Conservation (phyloP, 2,888 invertebrate species). For the Urechis unicinctus region DNA sequence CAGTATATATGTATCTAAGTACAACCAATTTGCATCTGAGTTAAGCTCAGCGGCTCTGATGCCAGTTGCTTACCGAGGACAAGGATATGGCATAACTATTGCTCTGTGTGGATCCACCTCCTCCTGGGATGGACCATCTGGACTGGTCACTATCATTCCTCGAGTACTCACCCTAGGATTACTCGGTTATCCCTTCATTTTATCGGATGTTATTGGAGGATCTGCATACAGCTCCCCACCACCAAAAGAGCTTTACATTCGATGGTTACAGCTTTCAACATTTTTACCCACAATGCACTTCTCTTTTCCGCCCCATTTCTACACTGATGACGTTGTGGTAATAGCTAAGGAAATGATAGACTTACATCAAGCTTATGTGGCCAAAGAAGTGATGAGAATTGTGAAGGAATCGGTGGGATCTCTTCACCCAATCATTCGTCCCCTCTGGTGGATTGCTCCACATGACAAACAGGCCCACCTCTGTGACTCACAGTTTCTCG, state of each 20-base stretch:
- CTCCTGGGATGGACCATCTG: conserved; percentile 74
- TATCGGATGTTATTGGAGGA: conserved; percentile 87
- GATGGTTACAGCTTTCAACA: conserved; percentile 66
- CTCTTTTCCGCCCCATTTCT: conserved; percentile 80
- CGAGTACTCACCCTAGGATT: conserved; percentile 62
- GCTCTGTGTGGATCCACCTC: conserved; percentile 79
- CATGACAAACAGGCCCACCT: conserved; percentile 65
- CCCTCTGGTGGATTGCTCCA: conserved; percentile 84
- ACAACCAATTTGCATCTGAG: too few species aligned
- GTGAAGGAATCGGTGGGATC: conserved; percentile 23
- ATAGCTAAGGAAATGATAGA: conserved; percentile 18
- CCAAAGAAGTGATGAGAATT: conserved; percentile 24
- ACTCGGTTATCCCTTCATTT: conserved; percentile 82
- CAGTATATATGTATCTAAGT: too few species aligned
- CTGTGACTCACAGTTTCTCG: conserved; percentile 54
- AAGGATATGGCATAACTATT: too few species aligned
- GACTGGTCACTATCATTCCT: conserved; percentile 72
- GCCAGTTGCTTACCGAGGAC: too few species aligned
- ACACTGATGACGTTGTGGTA: conserved; percentile 59
- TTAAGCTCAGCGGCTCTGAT: too few species aligned
- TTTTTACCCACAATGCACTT: conserved; percentile 66
- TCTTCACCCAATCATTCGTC: conserved; percentile 76
- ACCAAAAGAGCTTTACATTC: conserved; percentile 57
- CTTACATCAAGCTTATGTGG: conserved; percentile 8
- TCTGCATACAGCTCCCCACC: conserved; percentile 61